These are phyloP conservation scores for Morone chrysops DNA, from an alignment of 2,113 vertebrate species.

Conservation along the genomic window DNA sequence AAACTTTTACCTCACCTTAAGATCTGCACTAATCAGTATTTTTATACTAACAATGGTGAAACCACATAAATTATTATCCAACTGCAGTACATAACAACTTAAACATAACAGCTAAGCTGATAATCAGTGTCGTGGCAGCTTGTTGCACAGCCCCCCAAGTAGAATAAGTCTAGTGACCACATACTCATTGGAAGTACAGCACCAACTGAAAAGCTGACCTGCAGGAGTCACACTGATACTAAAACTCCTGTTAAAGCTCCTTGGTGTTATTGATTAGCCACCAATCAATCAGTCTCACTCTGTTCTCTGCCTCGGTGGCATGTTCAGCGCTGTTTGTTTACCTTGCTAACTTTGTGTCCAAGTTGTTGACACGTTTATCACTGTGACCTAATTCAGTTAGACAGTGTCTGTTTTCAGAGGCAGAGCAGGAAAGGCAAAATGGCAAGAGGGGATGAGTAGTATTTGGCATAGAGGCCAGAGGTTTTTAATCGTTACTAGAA, in stretches of 20 bases:
- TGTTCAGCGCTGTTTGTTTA: conserved; percentile 40
- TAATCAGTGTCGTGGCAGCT: too few relatives aligned
- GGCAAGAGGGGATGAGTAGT: conserved; percentile 13
- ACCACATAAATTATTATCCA: too few relatives aligned
- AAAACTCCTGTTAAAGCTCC: not conserved
- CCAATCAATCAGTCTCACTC: conserved; percentile 30
- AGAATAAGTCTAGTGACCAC: too few relatives aligned
- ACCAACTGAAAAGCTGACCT: too few relatives aligned
- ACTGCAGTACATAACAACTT: too few relatives aligned
- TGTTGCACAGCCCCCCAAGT: too few relatives aligned
- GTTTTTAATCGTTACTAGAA: conserved; percentile 19
- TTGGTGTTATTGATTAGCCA: conserved; percentile 27
- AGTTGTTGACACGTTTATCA: conserved; percentile 55
- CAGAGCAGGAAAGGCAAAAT: conserved; percentile 36
- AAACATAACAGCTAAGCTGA: too few relatives aligned
- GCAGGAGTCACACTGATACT: not conserved
- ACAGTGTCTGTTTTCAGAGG: conserved; percentile 45
- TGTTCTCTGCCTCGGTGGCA: conserved; percentile 22
- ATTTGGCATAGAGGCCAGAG: not conserved
- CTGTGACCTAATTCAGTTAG: conserved; percentile 39
- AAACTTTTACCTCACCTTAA: not conserved
- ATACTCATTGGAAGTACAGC: too few relatives aligned
- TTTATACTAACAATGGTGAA: not conserved
- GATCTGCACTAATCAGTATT: not conserved
- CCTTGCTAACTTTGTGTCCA: conserved; percentile 46